Conservation (phyloP, 2,888 invertebrate species). For the Biston stratarius region DNA sequence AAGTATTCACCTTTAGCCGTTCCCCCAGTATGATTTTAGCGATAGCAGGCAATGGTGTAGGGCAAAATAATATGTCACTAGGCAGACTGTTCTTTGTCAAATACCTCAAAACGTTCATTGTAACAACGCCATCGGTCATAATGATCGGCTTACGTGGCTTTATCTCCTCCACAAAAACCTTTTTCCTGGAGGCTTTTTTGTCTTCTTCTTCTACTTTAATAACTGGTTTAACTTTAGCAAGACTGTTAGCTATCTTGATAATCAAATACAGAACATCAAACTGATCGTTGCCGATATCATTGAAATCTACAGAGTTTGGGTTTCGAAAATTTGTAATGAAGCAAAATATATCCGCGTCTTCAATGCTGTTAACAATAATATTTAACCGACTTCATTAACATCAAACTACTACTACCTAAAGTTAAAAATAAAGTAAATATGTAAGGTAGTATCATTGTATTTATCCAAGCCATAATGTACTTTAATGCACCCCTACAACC, state of each 20-base stretch:
- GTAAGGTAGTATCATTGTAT: too few species aligned
- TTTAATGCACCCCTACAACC: too few species aligned
- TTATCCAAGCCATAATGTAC: too few species aligned
- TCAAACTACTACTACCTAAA: too few species aligned
- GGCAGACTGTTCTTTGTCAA: slow-evolving; percentile 52
- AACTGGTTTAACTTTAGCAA: slow-evolving; percentile 46
- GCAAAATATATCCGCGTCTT: slow-evolving; percentile 76
- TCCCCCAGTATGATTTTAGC: slow-evolving; percentile 66
- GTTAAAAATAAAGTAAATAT: too few species aligned
- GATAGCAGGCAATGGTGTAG: slow-evolving; percentile 60
- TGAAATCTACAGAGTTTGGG: slow-evolving; percentile 65
- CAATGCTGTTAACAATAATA: slow-evolving; percentile 55
- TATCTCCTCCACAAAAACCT: slow-evolving; percentile 35
- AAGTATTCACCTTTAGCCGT: slow-evolving; percentile 60
- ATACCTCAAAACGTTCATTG: slow-evolving; percentile 64
- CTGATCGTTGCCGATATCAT: slow-evolving; percentile 55
- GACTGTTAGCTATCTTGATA: slow-evolving; percentile 68
- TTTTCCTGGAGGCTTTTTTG: slow-evolving; percentile 33
- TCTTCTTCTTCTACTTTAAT: slow-evolving; percentile 32
- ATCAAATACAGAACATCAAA: slow-evolving; percentile 70
- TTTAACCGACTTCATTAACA: neutral
- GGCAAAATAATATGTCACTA: slow-evolving; percentile 65
- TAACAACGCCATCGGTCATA: slow-evolving; percentile 71
- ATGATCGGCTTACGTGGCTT: slow-evolving; percentile 61
- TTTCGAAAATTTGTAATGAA: slow-evolving; percentile 69